phyloP scores from a whole-genome alignment of 2,113 vertebrate genomes.

The Elephas maximus region DNA sequence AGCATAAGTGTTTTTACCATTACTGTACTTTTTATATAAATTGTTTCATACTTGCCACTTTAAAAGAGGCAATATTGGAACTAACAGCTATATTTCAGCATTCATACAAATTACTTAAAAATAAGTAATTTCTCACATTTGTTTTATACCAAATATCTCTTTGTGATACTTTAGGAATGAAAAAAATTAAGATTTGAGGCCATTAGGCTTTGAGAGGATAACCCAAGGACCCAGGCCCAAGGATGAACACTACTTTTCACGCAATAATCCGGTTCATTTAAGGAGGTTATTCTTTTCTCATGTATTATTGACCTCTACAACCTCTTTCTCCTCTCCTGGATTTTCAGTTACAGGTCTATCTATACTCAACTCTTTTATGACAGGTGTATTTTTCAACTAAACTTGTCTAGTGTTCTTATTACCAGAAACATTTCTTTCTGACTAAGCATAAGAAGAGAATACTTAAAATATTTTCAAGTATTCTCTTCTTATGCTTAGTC shows the following conservation, averaged over 20 bases:
- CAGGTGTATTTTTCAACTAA: not conserved
- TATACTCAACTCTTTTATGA: not conserved
- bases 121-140: not conserved
- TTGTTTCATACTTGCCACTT: not conserved
- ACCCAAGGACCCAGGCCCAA: not conserved
- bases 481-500: not conserved
- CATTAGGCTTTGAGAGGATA: not conserved
- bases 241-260: not conserved
- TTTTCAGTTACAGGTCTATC: not conserved
- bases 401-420: not conserved
- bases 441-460: no score
- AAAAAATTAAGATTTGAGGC: not conserved
- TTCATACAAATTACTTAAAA: not conserved
- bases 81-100: not conserved
- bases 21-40: not conserved
- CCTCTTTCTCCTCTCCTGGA: not conserved
- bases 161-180: not conserved
- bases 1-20: not conserved
- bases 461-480: not conserved
- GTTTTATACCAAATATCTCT: not conserved
- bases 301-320: not conserved
- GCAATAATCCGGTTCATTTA: slow-evolving; percentile 33
- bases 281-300: not conserved
- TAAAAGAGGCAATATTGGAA: not conserved
- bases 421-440: not conserved